Base-by-base conservation (phyloP, 2,797 vertebrate genomes). In the Pantherophis vulpinus region DNA sequence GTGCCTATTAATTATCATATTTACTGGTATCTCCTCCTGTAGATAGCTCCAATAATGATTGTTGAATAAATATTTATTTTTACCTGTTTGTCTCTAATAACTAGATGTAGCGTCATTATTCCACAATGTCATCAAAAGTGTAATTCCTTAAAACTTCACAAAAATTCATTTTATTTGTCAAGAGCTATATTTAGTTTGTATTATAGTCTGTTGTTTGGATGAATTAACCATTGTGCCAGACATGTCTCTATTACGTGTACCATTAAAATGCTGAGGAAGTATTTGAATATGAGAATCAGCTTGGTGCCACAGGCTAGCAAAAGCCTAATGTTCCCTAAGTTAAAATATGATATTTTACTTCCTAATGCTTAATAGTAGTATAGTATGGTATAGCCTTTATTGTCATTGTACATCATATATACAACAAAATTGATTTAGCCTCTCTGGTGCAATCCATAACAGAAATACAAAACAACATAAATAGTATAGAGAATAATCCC, bases 121-220 rank as follows among this genome's bases (percentile, higher is more conserved):
- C 7, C 70, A 74, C 9, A 74, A 74, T 37, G 70, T 37, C n/a
- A 54, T 94, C 93, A 94, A 93, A 96, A 96, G 92, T 96, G 95
- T 92, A 97, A 96, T 96, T 96, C 93, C 93, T 96, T 97, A 66
- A 66, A 25, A 95, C 90, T 87, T 94, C 94, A 92, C 94, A 96
- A 93, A 96, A 93, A 90, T 13, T 13, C 92, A 96, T 95, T 93
- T 94, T 93, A 94, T 96, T 96, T 95, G 95, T 89, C 95, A 96
- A 94, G 95, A 94, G 56, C 86, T 25, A 54, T 93, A 55, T 96
- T 96, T 94, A 96, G 94, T 94, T 93, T 95, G 87, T 93, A 93
- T 94, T 88, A 90, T 79, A 92, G 89, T 51, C 93, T 95, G 92
- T 86, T 94, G 51, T 92, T 90, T 94, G 88, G 93, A 95, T 94